Evolutionary conservation across 2,113 vertebrate genomes (phyloP).

Genomic region (Poecile atricapillus): DNA sequence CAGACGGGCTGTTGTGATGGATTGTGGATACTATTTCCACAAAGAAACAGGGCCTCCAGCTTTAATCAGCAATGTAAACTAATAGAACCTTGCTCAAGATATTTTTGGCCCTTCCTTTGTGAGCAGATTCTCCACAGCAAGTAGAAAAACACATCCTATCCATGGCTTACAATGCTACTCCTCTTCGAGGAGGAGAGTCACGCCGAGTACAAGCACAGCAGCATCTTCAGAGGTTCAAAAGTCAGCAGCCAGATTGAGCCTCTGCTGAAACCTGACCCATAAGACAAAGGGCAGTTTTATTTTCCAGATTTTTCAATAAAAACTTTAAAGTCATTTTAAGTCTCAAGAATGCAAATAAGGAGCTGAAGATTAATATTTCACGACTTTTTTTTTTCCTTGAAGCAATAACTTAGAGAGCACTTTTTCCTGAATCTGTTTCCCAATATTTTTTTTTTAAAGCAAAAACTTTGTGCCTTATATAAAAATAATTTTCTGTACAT

Average conservation of each 20-base stretch:
- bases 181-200: background rate
- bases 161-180: background rate
- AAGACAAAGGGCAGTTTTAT: background rate
- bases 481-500: background rate
- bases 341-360: constrained; percentile 12
- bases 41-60: background rate
- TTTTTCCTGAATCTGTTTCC: background rate
- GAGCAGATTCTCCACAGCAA: background rate
- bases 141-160: background rate
- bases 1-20: background rate
- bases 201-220: background rate
- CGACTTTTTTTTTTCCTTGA: background rate
- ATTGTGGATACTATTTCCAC: constrained; percentile 5
- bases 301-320: background rate
- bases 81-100: background rate
- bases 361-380: background rate
- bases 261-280: background rate
- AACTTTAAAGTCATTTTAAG: background rate
- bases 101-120: background rate
- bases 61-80: constrained; percentile 46
- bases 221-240: background rate
- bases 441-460: background rate
- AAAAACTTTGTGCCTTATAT: background rate
- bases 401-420: background rate
- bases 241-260: background rate